Evolutionary conservation across 2,113 vertebrate species (phyloP).

Genomic region (Pachycephala philippinensis): DNA sequence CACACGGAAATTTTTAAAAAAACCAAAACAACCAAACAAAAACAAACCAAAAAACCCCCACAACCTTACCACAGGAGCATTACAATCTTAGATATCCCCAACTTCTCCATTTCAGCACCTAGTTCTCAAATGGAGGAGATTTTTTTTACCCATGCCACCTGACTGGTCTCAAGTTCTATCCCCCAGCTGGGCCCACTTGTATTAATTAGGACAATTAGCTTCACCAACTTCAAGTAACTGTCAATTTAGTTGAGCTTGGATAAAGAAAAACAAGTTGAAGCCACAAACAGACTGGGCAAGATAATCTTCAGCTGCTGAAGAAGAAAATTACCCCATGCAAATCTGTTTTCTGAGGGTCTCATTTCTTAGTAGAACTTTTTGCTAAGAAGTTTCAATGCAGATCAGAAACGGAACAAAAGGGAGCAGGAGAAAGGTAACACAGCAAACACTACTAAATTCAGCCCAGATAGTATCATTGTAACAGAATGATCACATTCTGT

Average conservation of each 20-base stretch:
- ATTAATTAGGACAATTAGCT: background rate
- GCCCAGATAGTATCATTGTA: background rate
- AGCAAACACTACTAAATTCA: background rate
- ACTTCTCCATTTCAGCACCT: background rate
- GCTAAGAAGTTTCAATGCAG: background rate
- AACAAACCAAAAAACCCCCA: background rate
- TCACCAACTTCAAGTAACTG: background rate
- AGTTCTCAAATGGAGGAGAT: background rate
- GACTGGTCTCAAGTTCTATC: background rate
- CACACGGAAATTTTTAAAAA: background rate
- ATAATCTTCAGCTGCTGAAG: background rate
- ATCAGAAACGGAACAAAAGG: background rate
- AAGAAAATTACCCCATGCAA: background rate
- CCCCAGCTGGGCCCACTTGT: background rate
- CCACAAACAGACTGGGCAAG: background rate
- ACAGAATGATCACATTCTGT: background rate
- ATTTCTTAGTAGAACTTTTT: background rate
- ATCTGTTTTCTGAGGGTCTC: background rate
- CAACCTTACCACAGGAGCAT: background rate
- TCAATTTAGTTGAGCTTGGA: background rate
- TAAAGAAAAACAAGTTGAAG: background rate
- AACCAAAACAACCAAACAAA: background rate
- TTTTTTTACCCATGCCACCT: background rate
- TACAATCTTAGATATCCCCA: accelerated
- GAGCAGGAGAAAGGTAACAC: background rate